Base-by-base conservation (phyloP, 2,797 vertebrate genomes). In the Protosalanx chinensis region DNA sequence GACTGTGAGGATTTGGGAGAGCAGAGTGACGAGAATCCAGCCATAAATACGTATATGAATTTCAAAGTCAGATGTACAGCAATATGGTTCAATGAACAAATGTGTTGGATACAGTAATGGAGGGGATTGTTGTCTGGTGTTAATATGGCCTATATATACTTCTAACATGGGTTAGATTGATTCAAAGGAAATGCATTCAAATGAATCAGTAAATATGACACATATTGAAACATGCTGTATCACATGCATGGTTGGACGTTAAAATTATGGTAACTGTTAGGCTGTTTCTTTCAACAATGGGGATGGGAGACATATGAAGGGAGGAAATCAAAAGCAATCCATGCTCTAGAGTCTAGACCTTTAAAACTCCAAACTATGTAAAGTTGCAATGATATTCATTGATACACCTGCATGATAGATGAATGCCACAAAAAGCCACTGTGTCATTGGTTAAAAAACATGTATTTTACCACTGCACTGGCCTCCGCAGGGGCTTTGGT, bases 1-100 rank as follows among this genome's bases (percentile, higher is more conserved):
- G 76, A 76, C 35, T 85, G 85, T 86, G 86, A 84, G 72, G 82
- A 82, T 85, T 85, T 86, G 87, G 85, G 72, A 82, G 83, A 76
- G 68, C 72, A 70, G 83, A 85, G 71, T 53, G 32, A 70, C 18
- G 10, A 73, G 46, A 56, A 77, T 37, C 46, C 63, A 51, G n/a
- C 62, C 56, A 60, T 23, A 12, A 13, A 20, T 27, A n/a, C n/a
- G n/a, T n/a, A n/a, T 53, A 60, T 30, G 56, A 35, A 46, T 3
- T 30, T 3, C 27, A 32, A 32, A 16, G 41, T 16, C 53, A 64
- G 62, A 33, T n/a, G 8, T 41, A 33, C n/a, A 64, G 33, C 18
- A 64, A n/a, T 33, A 23, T 33, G 35, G 33, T 53, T 56, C 46
- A 8, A 29, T 32, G 20, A 29, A 51, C 27, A 64, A 27, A 6